Evolutionary conservation across 1,140 invertebrate species (phyloP), one percentile per base, ranked within the genome.

Genomic region (Liolophura sinensis): DNA sequence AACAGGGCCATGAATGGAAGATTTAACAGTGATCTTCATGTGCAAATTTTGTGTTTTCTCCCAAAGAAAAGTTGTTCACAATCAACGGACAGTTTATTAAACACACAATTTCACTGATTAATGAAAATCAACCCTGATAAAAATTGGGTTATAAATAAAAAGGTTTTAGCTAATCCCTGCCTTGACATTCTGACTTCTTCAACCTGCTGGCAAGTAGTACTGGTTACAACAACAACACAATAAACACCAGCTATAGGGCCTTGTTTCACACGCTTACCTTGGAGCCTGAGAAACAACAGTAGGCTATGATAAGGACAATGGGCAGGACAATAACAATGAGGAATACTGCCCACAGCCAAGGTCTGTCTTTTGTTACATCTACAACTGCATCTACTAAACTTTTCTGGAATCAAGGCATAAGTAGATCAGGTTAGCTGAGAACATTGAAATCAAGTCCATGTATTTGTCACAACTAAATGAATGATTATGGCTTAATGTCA

Each of bases 291-390:
- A 81, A 78, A 88, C 92, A 96, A 86, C 91, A 96, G 77, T 90
- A 89, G 58, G 89, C 87, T 83, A 94, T 91, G 70, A 96, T 88
- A 72, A 93, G 81, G 69, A 94, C 86, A 71, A 92, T 87, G 47
- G 94, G 90, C 60, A 97, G 82, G 69, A 92, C 91, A 82, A 92
- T 85, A 62, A 90, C 89, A 65, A 97, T 81, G 72, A 97, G 88
- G 84, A 95, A 94, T 60, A 93, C 88, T 61, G 89, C 92, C 91
- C 93, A 97, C 67, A 96, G 88, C 91, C 94, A 95, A 46, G 96
- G 96, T 80, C 94, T 89, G 64, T 93, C 91, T 73, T 93, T 92
- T 65, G 93, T 93, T 73, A 91, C 92, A 79, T 91, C 90, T 70
- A 94, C 86, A 64, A 94, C 84, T 70, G 91, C 90, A 79, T 91